Conservation (phyloP, 2,797 vertebrate species). For the Micromesistius poutassou region DNA sequence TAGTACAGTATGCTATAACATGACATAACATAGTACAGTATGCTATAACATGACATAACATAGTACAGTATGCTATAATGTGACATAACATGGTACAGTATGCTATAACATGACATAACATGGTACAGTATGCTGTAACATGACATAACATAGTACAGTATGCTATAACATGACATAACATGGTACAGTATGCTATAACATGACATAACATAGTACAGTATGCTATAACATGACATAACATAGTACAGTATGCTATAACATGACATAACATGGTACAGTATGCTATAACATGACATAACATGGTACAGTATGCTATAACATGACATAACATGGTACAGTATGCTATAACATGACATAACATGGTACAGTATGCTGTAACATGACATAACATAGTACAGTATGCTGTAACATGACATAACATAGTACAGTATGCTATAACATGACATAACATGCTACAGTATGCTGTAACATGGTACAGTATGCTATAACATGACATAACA, state of each 20-base stretch:
- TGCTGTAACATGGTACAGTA: too few relatives aligned
- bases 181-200: background rate
- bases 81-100: background rate
- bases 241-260: background rate
- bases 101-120: too few relatives aligned
- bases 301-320: background rate
- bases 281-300: too few relatives aligned
- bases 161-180: background rate
- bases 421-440: too few relatives aligned
- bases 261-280: background rate
- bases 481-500: too few relatives aligned
- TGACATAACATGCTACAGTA: too few relatives aligned
- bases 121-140: background rate
- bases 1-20: background rate
- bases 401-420: background rate
- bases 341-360: background rate
- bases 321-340: too few relatives aligned
- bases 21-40: background rate
- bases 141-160: too few relatives aligned
- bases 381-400: background rate
- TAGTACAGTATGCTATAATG: background rate
- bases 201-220: background rate
- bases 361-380: background rate
- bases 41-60: background rate
- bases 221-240: background rate